Conservation (phyloP, 2,113 vertebrate genomes). For the Otis tarda region DNA sequence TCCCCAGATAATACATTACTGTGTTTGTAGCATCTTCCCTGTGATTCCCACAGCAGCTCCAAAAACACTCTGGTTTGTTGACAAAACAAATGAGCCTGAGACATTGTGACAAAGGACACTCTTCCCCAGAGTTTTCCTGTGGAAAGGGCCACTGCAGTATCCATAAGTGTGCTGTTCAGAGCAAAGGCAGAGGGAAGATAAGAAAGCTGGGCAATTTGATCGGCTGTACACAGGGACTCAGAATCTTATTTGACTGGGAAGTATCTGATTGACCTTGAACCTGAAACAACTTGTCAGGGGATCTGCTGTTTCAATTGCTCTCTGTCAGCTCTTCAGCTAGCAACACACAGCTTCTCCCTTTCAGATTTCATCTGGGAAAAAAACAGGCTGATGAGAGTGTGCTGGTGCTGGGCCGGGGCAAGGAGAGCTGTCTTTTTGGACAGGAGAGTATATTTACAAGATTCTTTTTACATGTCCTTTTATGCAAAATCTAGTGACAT, state of each 20-base stretch:
- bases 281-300: neutral
- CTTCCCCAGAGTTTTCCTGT: neutral
- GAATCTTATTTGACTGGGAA: conserved; percentile 22
- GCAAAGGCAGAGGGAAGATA: neutral
- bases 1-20: conserved; percentile 35
- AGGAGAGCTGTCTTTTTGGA: neutral
- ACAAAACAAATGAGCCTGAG: conserved; percentile 47
- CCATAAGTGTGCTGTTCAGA: neutral
- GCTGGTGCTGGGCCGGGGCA: neutral
- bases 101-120: neutral
- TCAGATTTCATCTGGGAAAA: neutral
- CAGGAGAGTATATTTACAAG: neutral
- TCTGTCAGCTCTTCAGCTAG: neutral
- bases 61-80: conserved; percentile 17
- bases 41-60: neutral
- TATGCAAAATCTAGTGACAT: neutral
- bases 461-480: neutral
- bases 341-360: neutral
- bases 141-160: neutral
- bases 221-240: accelerated
- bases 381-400: neutral
- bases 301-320: neutral
- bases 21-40: conserved; percentile 1
- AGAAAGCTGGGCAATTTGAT: conserved; percentile 12
- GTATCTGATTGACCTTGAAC: conserved; percentile 58